phyloP scores from a whole-genome alignment of 2,888 invertebrate genomes.

The Unio pictorum region DNA sequence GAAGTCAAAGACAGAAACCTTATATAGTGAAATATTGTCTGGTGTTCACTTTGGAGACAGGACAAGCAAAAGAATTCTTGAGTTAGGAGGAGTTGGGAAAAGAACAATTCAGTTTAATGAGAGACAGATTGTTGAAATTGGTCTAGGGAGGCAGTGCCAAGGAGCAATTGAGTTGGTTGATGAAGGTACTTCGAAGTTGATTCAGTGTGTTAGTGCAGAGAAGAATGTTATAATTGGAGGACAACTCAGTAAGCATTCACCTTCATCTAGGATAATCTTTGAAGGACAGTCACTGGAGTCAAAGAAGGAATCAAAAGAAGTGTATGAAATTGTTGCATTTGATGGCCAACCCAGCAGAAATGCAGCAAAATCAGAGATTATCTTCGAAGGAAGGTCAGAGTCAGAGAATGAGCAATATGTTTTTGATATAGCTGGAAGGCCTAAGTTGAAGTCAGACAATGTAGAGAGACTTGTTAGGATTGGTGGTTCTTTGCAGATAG shows the following conservation, averaged over 20 bases:
- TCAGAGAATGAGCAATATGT: constrained; percentile 1
- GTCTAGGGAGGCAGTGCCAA: constrained; percentile 18
- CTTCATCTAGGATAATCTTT: too few species aligned
- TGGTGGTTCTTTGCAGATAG: too few species aligned
- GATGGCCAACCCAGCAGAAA: constrained; percentile 2
- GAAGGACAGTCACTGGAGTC: too few species aligned
- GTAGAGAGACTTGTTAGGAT: background rate
- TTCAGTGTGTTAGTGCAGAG: too few species aligned
- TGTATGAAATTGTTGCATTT: background rate
- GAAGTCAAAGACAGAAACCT: too few species aligned
- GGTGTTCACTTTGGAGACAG: background rate
- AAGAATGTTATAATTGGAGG: too few species aligned
- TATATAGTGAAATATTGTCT: too few species aligned
- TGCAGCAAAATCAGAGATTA: too few species aligned
- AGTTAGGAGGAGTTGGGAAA: too few species aligned
- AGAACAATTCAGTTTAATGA: background rate
- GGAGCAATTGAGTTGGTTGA: constrained; percentile 2
- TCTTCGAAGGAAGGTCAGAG: too few species aligned
- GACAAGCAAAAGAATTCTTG: background rate
- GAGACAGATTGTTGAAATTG: constrained; percentile 23
- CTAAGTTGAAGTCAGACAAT: constrained; percentile 5
- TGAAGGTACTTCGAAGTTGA: background rate
- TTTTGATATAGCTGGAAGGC: constrained; percentile 20
- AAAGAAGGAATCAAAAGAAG: too few species aligned
- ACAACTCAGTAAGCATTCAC: too few species aligned